Evolutionary conservation across 2,888 invertebrate genomes (phyloP).

Genomic region (Tenodera sinensis): DNA sequence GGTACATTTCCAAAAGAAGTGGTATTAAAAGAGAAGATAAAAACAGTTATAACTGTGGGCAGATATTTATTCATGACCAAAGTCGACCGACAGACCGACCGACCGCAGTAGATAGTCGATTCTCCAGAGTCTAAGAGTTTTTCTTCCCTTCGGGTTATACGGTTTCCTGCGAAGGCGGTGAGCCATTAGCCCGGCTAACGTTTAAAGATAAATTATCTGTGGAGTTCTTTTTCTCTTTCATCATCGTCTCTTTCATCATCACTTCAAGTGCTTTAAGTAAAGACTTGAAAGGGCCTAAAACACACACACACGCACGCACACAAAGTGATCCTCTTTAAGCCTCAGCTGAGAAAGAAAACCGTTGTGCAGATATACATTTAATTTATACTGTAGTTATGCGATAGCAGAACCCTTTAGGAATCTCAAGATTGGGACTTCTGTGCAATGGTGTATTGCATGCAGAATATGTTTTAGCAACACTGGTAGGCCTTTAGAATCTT

Average conservation of each 20-base stretch:
- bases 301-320: not conserved
- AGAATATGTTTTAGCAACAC: too few relatives aligned
- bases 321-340: not conserved
- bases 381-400: not conserved
- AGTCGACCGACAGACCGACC: too few relatives aligned
- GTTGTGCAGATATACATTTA: not conserved
- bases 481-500: not conserved
- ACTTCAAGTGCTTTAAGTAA: not conserved
- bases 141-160: not conserved
- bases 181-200: not conserved
- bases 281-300: not conserved
- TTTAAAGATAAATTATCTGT: not conserved
- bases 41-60: too few relatives aligned
- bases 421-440: not conserved
- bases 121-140: not conserved
- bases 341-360: not conserved
- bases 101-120: too few relatives aligned
- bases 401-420: not conserved
- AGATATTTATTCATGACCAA: too few relatives aligned
- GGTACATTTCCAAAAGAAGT: too few relatives aligned
- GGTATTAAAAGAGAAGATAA: too few relatives aligned
- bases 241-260: not conserved
- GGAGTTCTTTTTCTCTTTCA: not conserved
- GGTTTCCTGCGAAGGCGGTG: not conserved
- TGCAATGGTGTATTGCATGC: too few relatives aligned